Percentiles rank a stretch among this genome's conserved stretches.
Evolutionary conservation across 2,888 invertebrate species (phyloP).

Genomic region (Spodoptera picta): DNA sequence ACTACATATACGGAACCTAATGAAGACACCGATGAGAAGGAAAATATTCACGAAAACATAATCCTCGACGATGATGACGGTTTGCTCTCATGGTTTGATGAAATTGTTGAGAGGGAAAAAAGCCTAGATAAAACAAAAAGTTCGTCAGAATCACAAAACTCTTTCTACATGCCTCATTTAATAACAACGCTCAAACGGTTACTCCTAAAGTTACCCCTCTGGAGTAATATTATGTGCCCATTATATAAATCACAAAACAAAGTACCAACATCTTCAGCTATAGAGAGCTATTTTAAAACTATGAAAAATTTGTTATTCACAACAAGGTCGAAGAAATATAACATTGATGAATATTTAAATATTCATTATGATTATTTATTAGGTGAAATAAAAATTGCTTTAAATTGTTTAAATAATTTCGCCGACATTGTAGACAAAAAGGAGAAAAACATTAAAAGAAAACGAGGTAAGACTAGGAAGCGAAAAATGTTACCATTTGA

Average conservation of each 20-base stretch:
- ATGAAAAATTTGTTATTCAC: constrained; percentile 39
- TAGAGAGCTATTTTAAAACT: constrained; percentile 43
- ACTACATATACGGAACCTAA: constrained; percentile 37
- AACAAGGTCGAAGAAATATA: constrained; percentile 38
- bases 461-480: constrained; percentile 40
- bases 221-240: constrained; percentile 44
- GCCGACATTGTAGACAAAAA: constrained; percentile 35
- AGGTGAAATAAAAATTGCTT: constrained; percentile 40
- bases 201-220: constrained; percentile 43
- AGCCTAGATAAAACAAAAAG: constrained; percentile 37
- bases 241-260: constrained; percentile 39
- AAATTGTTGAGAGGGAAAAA: constrained; percentile 41
- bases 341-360: constrained; percentile 40
- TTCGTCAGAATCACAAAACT: constrained; percentile 36
- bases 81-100: constrained; percentile 39
- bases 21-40: constrained; percentile 37
- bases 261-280: constrained; percentile 39
- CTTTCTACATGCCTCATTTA: constrained; percentile 41
- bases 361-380: constrained; percentile 37
- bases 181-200: constrained; percentile 40
- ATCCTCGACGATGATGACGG: constrained; percentile 40
- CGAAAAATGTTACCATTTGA: constrained; percentile 34
- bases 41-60: constrained; percentile 40
- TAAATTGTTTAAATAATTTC: constrained; percentile 36
- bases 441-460: constrained; percentile 38